Conservation (phyloP, 2,113 vertebrate species). For the Echinops telfairi region DNA sequence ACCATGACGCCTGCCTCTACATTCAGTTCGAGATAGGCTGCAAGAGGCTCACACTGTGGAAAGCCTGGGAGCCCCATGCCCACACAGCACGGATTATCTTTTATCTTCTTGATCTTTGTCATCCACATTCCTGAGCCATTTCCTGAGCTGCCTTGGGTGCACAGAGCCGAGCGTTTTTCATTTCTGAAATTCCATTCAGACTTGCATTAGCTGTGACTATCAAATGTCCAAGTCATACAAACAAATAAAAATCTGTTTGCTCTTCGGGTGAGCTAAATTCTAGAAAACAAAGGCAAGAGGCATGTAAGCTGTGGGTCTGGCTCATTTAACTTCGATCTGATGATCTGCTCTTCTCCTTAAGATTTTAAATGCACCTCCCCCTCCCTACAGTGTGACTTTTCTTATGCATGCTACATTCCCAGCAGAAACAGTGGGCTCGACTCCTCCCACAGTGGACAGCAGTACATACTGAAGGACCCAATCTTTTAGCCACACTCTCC, state of each 20-base stretch:
- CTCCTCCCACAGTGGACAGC: too few species aligned
- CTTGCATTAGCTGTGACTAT: neutral
- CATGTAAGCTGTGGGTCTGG: neutral
- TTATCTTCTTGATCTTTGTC: accelerated
- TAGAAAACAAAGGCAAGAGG: neutral
- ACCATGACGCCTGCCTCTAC: neutral
- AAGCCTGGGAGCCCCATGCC: neutral
- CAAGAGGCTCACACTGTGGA: neutral
- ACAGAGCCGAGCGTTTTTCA: neutral
- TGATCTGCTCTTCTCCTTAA: neutral
- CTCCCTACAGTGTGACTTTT: too few species aligned
- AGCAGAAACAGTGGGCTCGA: too few species aligned
- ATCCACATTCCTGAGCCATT: accelerated
- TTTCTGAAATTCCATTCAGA: neutral
- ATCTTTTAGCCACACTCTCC: accelerated
- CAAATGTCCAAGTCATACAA: neutral
- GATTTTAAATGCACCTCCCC: neutral
- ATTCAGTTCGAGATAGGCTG: too few species aligned
- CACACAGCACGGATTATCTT: accelerated
- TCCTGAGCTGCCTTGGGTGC: neutral
- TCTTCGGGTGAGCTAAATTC: accelerated
- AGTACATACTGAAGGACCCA: neutral
- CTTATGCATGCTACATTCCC: neutral
- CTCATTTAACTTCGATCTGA: accelerated
- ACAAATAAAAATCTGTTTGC: accelerated